phyloP scores from a whole-genome alignment of 2,888 invertebrate species.

The Drosophila demipolita region DNA sequence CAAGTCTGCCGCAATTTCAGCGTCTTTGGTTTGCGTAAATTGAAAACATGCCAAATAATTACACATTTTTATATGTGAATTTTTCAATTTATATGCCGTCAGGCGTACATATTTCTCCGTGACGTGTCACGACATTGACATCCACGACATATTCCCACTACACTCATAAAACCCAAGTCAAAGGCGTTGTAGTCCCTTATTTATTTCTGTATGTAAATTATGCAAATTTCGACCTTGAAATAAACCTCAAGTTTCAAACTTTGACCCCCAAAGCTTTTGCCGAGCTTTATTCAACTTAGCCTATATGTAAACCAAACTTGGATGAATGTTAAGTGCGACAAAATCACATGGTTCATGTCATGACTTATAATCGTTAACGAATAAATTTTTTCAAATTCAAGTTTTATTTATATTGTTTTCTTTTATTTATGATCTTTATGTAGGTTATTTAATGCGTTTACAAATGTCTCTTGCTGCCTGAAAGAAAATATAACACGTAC shows the following conservation, averaged over 20 bases:
- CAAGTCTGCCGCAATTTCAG: constrained; percentile 2
- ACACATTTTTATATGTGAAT: constrained; percentile 77
- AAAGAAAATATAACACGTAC: constrained; percentile 48
- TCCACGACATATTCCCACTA: constrained; percentile 51
- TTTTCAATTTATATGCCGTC: constrained; percentile 80
- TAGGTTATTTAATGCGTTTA: constrained; percentile 62
- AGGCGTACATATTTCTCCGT: constrained; percentile 48
- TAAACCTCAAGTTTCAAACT: constrained; percentile 8
- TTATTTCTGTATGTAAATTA: constrained; percentile 51
- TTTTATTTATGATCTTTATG: constrained; percentile 32
- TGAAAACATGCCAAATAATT: constrained; percentile 77
- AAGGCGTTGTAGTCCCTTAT: constrained; percentile 38
- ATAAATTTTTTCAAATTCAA: not conserved
- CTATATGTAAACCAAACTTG: not conserved
- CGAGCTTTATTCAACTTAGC: constrained; percentile 3
- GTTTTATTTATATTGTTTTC: constrained; percentile 13
- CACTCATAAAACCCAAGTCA: constrained; percentile 42
- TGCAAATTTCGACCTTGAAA: constrained; percentile 55
- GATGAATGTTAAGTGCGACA: not conserved
- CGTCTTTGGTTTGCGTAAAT: constrained; percentile 65
- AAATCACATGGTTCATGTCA: not conserved
- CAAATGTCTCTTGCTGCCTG: constrained; percentile 62
- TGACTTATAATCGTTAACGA: not conserved
- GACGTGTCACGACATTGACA: constrained; percentile 67
- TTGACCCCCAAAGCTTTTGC: not conserved